Base-by-base conservation (phyloP, 1,140 invertebrate genomes). In the Drosophila biarmipes region DNA sequence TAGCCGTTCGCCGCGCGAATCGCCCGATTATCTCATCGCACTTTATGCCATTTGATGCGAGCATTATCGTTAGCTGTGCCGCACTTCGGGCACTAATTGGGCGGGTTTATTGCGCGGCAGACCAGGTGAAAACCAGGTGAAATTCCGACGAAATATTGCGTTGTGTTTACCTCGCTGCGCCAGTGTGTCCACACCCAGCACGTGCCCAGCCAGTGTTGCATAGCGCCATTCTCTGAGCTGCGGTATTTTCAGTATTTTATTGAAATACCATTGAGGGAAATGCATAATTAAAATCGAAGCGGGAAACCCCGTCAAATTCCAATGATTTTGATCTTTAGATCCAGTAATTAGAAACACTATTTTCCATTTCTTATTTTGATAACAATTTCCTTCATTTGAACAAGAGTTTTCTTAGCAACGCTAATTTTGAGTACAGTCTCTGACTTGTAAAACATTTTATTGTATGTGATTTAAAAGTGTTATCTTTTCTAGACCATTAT, bases 91-190 rank as follows among this genome's bases (percentile, higher is more conserved):
- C 11, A 42, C 38, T n/a, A 64, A 42, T 52, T 42, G 24, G 14
- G 12, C 12, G 12, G 29, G 10, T 40, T 64, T 64, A 14, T 12
- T 51, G 59, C 59, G 45, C 45, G 29, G 19, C 45, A 29, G 19
- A 15, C 45, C 59, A 27, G 29, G 63, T 42, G 27, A 64, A 42
- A 49, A 63, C 34, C 19, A 42, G 58, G 35, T 51, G 37, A 67
- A 64, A 64, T 67, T 67, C 45, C 59, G 63, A 67, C 63, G 46
- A 66, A 64, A 64, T 51, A 67, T 52, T 67, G 63, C 63, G 63
- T 67, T 68, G 73, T 73, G 73, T 76, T 76, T 76, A 76, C 49
- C 15, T 73, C 27, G 31, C n/a, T 19, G 67, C 58, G 34, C 48
- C 58, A 37, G 64, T 62, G 52, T 57, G 54, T 31, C 15, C 54